Percentiles rank a stretch among this genome's conserved stretches.
Conservation (phyloP, 2,888 invertebrate genomes). For the Thysanoteuthis rhombus region DNA sequence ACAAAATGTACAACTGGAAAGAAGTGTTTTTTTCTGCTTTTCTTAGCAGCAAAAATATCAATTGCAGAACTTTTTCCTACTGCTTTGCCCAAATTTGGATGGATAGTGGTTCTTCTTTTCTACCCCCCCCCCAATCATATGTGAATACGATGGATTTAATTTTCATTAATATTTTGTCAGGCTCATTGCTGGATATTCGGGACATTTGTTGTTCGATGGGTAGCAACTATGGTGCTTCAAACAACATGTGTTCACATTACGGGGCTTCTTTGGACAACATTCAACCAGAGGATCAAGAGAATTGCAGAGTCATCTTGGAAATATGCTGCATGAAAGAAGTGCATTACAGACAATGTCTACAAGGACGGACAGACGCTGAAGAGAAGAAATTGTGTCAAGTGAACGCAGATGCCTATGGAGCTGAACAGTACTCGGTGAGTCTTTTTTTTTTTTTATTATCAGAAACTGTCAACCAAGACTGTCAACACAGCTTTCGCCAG, state of each 20-base stretch:
- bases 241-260: not conserved
- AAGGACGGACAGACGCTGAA: conserved; percentile 51
- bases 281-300: not conserved
- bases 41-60: too few relatives aligned
- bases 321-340: conserved; percentile 62
- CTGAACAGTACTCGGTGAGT: conserved; percentile 56
- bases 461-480: too few relatives aligned
- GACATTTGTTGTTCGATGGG: not conserved
- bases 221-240: not conserved
- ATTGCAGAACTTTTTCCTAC: too few relatives aligned
- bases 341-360: conserved; percentile 55
- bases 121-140: too few relatives aligned
- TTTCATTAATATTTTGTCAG: not conserved
- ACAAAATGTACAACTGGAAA: too few relatives aligned
- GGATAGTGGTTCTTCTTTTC: too few relatives aligned
- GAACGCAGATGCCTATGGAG: conserved; percentile 49
- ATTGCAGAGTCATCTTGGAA: conserved; percentile 42
- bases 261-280: not conserved
- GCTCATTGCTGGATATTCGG: conserved; percentile 17
- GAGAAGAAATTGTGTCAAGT: conserved; percentile 48
- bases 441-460: too few relatives aligned
- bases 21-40: too few relatives aligned
- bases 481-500: too few relatives aligned
- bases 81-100: too few relatives aligned
- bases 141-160: too few relatives aligned